Conservation (phyloP, 2,888 invertebrate genomes). For the Prionchulus punctatus region DNA sequence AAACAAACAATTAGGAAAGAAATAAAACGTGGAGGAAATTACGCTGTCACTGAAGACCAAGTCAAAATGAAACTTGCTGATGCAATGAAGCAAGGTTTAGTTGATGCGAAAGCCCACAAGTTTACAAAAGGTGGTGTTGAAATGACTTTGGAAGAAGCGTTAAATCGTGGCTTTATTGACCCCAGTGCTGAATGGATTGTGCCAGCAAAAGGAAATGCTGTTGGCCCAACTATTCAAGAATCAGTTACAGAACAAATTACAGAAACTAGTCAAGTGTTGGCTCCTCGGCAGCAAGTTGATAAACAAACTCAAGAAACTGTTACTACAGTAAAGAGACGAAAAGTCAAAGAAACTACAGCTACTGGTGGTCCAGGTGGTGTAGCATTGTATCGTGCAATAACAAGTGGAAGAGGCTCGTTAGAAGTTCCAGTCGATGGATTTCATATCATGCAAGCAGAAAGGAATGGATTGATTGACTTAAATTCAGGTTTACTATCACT, state of each 20-base stretch:
- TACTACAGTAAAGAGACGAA: slow-evolving; percentile 28
- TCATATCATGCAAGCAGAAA: slow-evolving; percentile 63
- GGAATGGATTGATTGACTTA: slow-evolving; percentile 63
- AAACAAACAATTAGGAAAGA: slow-evolving; percentile 70
- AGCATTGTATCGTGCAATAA: slow-evolving; percentile 28
- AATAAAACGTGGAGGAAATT: slow-evolving; percentile 51
- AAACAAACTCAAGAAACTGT: slow-evolving; percentile 24
- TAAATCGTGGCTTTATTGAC: slow-evolving; percentile 29
- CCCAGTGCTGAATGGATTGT: slow-evolving; percentile 31
- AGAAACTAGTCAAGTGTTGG: slow-evolving; percentile 30
- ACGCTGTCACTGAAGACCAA: slow-evolving; percentile 27
- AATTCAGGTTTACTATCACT: slow-evolving; percentile 64
- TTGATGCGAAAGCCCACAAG: slow-evolving; percentile 43
- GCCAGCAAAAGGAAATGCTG: slow-evolving; percentile 21
- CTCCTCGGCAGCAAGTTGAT: slow-evolving; percentile 22
- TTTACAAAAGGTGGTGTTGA: slow-evolving; percentile 43
- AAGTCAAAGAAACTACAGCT: slow-evolving; percentile 29
- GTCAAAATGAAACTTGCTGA: slow-evolving; percentile 55
- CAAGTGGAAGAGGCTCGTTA: slow-evolving; percentile 35
- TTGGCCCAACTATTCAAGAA: slow-evolving; percentile 31
- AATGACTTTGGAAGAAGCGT: slow-evolving; percentile 34
- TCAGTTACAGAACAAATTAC: slow-evolving; percentile 28
- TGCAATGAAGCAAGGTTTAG: slow-evolving; percentile 56
- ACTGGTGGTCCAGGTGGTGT: slow-evolving; percentile 25
- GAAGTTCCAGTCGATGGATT: slow-evolving; percentile 69